Conservation (phyloP, 2,888 invertebrate genomes). For the Leptodirus hochenwartii region DNA sequence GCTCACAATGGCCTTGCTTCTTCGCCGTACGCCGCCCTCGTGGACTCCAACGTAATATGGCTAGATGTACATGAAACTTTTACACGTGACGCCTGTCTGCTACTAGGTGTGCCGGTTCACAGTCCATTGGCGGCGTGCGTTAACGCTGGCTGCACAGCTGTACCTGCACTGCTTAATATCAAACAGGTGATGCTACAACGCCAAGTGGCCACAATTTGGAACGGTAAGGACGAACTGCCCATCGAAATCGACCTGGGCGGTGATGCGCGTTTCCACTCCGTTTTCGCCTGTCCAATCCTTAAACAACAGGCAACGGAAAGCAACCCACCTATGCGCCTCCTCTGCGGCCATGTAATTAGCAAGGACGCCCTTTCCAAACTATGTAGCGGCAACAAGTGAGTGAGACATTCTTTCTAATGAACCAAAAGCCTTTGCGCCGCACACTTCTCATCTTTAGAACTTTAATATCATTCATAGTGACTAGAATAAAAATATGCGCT, state of each 20-base stretch:
- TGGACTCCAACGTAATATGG: slow-evolving; percentile 64
- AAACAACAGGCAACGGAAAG: slow-evolving; percentile 88
- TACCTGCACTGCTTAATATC: slow-evolving; percentile 89
- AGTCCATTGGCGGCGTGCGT: slow-evolving; percentile 85
- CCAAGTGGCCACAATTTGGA: slow-evolving; percentile 88
- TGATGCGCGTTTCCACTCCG: slow-evolving; percentile 87
- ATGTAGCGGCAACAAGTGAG: slow-evolving; percentile 80
- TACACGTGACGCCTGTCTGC: slow-evolving; percentile 77
- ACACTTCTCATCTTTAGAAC: no score
- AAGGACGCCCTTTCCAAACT: slow-evolving; percentile 92
- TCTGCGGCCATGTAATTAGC: slow-evolving; percentile 97
- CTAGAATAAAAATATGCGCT: no score
- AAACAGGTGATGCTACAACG: slow-evolving; percentile 79
- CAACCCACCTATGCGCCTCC: slow-evolving; percentile 93
- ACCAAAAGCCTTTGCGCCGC: neutral
- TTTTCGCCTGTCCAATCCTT: slow-evolving; percentile 97
- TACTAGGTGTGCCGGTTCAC: slow-evolving; percentile 76
- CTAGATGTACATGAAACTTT: slow-evolving; percentile 78
- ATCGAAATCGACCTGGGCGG: slow-evolving; percentile 89
- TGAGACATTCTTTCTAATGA: no score
- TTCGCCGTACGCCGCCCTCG: slow-evolving; percentile 61
- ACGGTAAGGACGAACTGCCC: slow-evolving; percentile 87
- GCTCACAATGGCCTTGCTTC: slow-evolving; percentile 57
- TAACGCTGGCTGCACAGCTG: slow-evolving; percentile 80
- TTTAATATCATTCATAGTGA: no score